phyloP scores from a whole-genome alignment of 2,888 invertebrate species.

The Pyrrhia umbra region DNA sequence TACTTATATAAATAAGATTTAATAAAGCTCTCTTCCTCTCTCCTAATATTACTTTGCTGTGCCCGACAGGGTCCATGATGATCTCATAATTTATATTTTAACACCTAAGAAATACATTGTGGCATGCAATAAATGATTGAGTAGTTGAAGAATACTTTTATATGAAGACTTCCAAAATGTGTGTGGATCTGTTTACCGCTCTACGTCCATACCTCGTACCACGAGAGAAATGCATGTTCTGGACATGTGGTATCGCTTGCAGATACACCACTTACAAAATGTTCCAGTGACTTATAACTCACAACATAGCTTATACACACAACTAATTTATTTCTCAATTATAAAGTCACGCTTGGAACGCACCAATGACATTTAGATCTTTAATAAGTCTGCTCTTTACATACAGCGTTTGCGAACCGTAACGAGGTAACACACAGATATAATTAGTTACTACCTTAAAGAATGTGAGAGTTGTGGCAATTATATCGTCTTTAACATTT shows the following conservation, averaged over 20 bases:
- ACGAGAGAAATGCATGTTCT: constrained; percentile 45
- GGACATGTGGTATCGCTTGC: constrained; percentile 49
- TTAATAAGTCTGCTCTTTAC: constrained; percentile 28
- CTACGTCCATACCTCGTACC: constrained; percentile 7
- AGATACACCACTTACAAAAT: constrained; percentile 48
- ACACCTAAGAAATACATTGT: too few relatives aligned
- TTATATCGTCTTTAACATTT: background rate
- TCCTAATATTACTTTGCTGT: too few relatives aligned
- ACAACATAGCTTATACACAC: constrained; percentile 16
- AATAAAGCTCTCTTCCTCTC: too few relatives aligned
- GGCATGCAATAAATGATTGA: too few relatives aligned
- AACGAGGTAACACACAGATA: constrained; percentile 8
- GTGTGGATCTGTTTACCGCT: too few relatives aligned
- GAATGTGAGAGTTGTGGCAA: background rate
- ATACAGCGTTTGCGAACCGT: constrained; percentile 23
- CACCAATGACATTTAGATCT: constrained; percentile 37
- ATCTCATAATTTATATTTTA: too few relatives aligned
- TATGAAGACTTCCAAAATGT: too few relatives aligned
- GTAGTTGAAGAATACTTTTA: too few relatives aligned
- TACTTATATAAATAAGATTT: too few relatives aligned
- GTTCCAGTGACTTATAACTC: constrained; percentile 31
- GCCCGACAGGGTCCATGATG: too few relatives aligned
- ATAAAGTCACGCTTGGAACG: constrained; percentile 51
- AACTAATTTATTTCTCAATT: constrained; percentile 54
- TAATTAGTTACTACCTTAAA: constrained; percentile 20